Conservation (phyloP, 2,113 vertebrate species). For the Cairina moschata region DNA sequence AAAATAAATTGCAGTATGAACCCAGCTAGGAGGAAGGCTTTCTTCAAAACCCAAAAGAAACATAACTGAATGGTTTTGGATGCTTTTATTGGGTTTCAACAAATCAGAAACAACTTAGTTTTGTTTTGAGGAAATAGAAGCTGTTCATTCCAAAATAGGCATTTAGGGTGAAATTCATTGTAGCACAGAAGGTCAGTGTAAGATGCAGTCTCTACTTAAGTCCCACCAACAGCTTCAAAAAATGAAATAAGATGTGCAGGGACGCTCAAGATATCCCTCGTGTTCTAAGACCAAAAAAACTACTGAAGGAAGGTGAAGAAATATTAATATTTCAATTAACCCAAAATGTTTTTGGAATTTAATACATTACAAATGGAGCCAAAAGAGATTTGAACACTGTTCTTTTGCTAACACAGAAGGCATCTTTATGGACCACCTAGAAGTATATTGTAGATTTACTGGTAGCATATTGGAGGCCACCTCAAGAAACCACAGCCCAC, state of each 20-base stretch:
- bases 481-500: neutral
- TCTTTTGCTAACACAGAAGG: neutral
- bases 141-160: slow-evolving; percentile 20
- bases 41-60: slow-evolving; percentile 61
- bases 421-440: neutral
- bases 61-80: slow-evolving; percentile 25
- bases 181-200: neutral
- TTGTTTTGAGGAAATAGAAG: slow-evolving; percentile 38
- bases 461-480: neutral
- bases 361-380: neutral
- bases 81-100: slow-evolving; percentile 36
- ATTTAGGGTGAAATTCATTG: neutral
- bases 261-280: neutral
- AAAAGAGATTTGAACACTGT: neutral
- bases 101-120: slow-evolving; percentile 28
- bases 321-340: neutral
- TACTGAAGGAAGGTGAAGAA: neutral
- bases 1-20: slow-evolving; percentile 58
- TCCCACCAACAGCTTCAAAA: neutral
- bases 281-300: neutral
- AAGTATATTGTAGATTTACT: neutral
- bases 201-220: neutral
- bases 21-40: slow-evolving; percentile 11
- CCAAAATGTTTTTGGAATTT: neutral
- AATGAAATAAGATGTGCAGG: neutral